Percentiles rank a stretch among this genome's conserved stretches.
These are phyloP conservation scores for Gobius niger DNA, from an alignment of 2,113 vertebrate genomes.

Conservation along the genomic window DNA sequence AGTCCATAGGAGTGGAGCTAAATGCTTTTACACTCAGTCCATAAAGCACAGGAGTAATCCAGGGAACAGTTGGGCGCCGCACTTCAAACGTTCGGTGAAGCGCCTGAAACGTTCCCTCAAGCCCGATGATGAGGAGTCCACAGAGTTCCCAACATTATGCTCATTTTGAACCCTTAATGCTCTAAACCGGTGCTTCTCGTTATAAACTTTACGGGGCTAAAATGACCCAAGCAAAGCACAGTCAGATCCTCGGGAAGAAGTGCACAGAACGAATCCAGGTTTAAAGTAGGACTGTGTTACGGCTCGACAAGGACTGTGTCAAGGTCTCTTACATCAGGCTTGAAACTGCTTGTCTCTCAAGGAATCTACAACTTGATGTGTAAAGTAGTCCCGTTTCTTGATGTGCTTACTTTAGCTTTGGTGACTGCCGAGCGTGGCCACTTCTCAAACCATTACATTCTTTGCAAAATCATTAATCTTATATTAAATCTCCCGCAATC, in stretches of 20 bases:
- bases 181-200: not conserved
- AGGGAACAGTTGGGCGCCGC: not conserved
- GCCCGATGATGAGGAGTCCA: not conserved
- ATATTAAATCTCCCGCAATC: slow-evolving; percentile 45
- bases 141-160: not conserved
- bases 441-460: slow-evolving; percentile 42
- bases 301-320: no score
- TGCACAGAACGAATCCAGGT: no score
- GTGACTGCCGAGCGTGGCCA: slow-evolving; percentile 1
- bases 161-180: not conserved
- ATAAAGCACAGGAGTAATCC: slow-evolving; percentile 2
- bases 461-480: slow-evolving; percentile 47
- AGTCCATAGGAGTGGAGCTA: not conserved
- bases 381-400: no score
- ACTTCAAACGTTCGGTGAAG: not conserved
- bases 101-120: slow-evolving; percentile 9
- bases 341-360: no score
- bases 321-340: no score
- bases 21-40: not conserved
- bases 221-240: no score
- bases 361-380: no score
- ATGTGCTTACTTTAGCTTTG: no score
- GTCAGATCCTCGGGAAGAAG: no score
- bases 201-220: no score
- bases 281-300: no score